Percentiles rank a stretch among this genome's conserved stretches.
phyloP scores from a whole-genome alignment of 2,888 invertebrate species.

The Embidobia sp. region DNA sequence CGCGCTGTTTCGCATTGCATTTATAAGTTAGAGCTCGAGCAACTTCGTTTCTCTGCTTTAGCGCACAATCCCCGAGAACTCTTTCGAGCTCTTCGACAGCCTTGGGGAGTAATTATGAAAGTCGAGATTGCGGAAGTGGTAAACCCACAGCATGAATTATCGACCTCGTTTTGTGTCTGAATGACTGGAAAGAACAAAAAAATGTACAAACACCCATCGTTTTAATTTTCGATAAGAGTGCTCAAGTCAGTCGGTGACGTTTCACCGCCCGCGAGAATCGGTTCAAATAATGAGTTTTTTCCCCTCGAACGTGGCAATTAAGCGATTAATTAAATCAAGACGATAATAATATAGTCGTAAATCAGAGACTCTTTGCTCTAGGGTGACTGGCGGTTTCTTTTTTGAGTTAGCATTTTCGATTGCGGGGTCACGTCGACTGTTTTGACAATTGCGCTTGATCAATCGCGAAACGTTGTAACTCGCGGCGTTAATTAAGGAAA shows the following conservation, averaged over 20 bases:
- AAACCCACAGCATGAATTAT: slow-evolving; percentile 61
- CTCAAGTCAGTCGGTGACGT: slow-evolving; percentile 29
- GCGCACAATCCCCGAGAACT: slow-evolving; percentile 45
- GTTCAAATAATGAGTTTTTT: slow-evolving; percentile 7
- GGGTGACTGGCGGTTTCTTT: no score
- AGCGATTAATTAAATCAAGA: slow-evolving; percentile 17
- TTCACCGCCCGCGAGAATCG: neutral
- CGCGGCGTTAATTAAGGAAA: slow-evolving; percentile 26
- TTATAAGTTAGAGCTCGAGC: slow-evolving; percentile 52
- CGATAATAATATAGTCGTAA: slow-evolving; percentile 5
- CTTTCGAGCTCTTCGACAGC: slow-evolving; percentile 57
- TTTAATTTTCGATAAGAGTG: slow-evolving; percentile 35
- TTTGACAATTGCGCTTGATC: slow-evolving; percentile 3
- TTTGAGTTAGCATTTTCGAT: no score
- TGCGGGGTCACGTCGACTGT: no score
- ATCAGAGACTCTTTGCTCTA: no score
- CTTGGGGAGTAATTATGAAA: slow-evolving; percentile 63
- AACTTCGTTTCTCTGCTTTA: slow-evolving; percentile 55
- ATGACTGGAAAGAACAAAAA: slow-evolving; percentile 9
- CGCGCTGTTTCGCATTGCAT: slow-evolving; percentile 52
- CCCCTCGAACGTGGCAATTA: neutral
- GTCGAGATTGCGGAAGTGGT: slow-evolving; percentile 63
- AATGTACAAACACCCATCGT: slow-evolving; percentile 10
- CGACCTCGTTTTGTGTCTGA: slow-evolving; percentile 41
- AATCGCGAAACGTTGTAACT: neutral